Evolutionary conservation across 2,113 vertebrate genomes (phyloP).

Genomic region (Porphyrio hochstetteri): DNA sequence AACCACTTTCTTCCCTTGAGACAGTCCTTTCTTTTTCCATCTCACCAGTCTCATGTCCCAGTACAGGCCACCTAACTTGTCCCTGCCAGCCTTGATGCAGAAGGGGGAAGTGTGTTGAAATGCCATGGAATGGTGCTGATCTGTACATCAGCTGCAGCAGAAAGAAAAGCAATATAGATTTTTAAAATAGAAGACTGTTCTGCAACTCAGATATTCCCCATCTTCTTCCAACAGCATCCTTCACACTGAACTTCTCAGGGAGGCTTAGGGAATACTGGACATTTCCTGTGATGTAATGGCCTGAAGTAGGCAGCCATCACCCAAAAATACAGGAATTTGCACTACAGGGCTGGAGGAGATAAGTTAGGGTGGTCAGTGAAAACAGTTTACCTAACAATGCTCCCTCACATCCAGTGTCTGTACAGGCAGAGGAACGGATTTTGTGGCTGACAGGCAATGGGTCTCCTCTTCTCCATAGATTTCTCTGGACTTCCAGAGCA

Average conservation of each 20-base stretch:
- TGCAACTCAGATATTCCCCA: not conserved
- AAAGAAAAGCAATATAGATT: not conserved
- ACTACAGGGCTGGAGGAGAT: not conserved
- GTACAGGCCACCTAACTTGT: not conserved
- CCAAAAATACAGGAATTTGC: not conserved
- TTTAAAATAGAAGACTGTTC: not conserved
- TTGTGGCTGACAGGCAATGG: accelerated
- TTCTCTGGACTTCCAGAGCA: not conserved
- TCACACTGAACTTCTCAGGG: not conserved
- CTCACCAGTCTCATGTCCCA: not conserved
- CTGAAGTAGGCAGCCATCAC: not conserved
- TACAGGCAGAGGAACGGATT: not conserved
- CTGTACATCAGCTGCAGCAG: not conserved
- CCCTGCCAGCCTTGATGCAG: not conserved
- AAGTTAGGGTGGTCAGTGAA: not conserved
- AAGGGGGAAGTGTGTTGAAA: not conserved
- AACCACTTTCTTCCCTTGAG: not conserved
- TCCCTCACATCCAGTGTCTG: not conserved
- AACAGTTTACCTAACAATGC: accelerated
- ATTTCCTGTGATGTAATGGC: not conserved
- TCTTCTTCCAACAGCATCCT: not conserved
- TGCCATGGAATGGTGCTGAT: not conserved
- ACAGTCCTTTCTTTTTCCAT: not conserved
- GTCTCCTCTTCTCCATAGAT: not conserved
- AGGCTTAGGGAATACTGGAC: not conserved